phyloP scores from a whole-genome alignment of 2,888 invertebrate genomes.

The Tricholauxania praeusta region DNA sequence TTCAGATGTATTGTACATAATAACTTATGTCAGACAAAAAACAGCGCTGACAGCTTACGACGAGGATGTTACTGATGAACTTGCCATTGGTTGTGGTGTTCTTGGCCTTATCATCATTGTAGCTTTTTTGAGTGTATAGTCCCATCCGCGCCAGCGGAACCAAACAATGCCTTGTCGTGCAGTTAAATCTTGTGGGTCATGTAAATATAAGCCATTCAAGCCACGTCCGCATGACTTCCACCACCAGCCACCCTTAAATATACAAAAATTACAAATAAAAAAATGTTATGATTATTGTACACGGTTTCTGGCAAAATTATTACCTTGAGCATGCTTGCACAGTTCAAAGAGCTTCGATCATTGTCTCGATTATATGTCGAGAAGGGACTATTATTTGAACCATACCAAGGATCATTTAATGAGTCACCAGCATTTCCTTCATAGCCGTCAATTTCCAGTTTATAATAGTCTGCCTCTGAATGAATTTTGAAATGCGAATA shows the following conservation, averaged over 20 bases:
- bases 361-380: conserved; percentile 94
- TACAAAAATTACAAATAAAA: background rate
- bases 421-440: conserved; percentile 93
- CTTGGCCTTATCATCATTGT: conserved; percentile 92
- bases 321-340: conserved; percentile 89
- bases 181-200: conserved; percentile 90
- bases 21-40: conserved; percentile 41
- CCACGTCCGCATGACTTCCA: conserved; percentile 94
- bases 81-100: conserved; percentile 59
- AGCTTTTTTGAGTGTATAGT: conserved; percentile 89
- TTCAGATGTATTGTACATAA: conserved; percentile 45
- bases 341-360: conserved; percentile 89
- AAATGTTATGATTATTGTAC: background rate
- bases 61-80: conserved; percentile 52
- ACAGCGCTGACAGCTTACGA: conserved; percentile 27
- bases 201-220: conserved; percentile 88
- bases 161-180: conserved; percentile 94
- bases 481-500: conserved; percentile 94
- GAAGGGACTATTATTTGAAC: conserved; percentile 93
- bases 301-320: conserved; percentile 1
- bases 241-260: conserved; percentile 86
- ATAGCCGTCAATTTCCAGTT: conserved; percentile 91
- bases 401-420: conserved; percentile 93
- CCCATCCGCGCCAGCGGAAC: conserved; percentile 97
- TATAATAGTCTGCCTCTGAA: conserved; percentile 91